Base-by-base conservation (phyloP, 37 sponge, comb jelly and placozoan genomes). In the Bolinopsis microptera region DNA sequence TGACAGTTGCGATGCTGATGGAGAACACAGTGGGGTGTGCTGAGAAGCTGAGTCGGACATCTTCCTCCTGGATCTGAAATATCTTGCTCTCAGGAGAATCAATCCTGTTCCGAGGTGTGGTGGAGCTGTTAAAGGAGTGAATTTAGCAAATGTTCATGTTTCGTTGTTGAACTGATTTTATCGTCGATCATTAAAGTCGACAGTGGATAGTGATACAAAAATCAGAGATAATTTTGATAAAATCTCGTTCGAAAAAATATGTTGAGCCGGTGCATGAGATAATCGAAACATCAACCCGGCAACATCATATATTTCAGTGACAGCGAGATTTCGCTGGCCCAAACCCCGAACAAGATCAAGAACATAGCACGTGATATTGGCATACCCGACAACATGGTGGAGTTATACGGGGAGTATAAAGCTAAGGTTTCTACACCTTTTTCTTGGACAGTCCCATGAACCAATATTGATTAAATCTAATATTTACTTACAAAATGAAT, bases 1-100 rank as follows among this genome's bases (percentile, higher is more conserved):
- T 99, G 99, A 99, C 99, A 23, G 99, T 99, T 1, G 99, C 98
- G 5, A 99, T 99, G 99, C 76, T 99, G 70, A 94, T 99, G 96
- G 76, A 48, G 39, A 97, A 97, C 68, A 96, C 97, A 21, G 93
- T 99, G 21, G 38, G 88, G 13, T 96, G 97, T 93, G 95, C 95
- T 74, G 94, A 93, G 75, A 83, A 88, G 93, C 39, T 30, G 21
- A 22, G 5, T 34, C 3, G 8, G 24, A 8, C 23, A 13, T 35
- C 35, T 1, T 32, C 1, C 35, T 16, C 23, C 23, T 99, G 99
- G 99, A 92, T 32, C 67, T 97, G 24, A 93, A 95, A 5, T 94
- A 94, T 41, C 96, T 97, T 21, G 95, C 97, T 24, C 94, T 99
- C 32, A 69, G 35, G 23, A 94, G 76, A 13, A 86, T 93, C 22